phyloP scores from a whole-genome alignment of 2,888 invertebrate genomes.

The Alitta virens region DNA sequence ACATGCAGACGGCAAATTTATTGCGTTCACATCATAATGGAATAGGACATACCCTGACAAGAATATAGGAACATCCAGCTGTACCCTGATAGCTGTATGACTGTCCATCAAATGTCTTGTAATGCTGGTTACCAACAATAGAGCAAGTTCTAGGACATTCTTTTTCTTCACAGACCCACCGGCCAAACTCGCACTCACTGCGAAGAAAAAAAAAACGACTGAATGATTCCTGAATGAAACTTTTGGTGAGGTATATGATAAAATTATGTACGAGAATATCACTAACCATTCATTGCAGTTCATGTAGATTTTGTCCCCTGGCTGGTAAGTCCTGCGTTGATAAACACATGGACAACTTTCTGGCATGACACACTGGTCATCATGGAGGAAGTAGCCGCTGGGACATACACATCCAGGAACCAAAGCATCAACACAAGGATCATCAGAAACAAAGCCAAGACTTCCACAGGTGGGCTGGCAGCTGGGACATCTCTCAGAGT shows the following conservation, averaged over 20 bases:
- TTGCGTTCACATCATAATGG: too few species aligned
- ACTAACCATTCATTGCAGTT: conserved; percentile 42
- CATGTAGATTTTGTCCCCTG: conserved; percentile 31
- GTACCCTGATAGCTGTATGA: too few species aligned
- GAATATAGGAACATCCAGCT: too few species aligned
- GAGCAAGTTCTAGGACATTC: conserved; percentile 39
- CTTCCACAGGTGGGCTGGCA: too few species aligned
- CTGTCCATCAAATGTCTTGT: conserved; percentile 41
- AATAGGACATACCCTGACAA: too few species aligned
- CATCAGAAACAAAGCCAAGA: too few species aligned
- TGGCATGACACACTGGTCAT: conserved; percentile 35
- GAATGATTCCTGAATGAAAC: too few species aligned
- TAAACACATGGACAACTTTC: conserved; percentile 36
- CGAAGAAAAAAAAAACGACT: not conserved
- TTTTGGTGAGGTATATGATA: too few species aligned
- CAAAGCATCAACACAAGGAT: too few species aligned
- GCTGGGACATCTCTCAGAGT: too few species aligned
- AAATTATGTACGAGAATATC: too few species aligned
- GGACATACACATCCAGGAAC: conserved; percentile 78
- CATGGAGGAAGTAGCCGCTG: conserved; percentile 64
- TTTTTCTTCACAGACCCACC: conserved; percentile 43
- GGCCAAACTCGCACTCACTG: conserved; percentile 39
- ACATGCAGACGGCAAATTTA: too few species aligned
- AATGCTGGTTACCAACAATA: conserved; percentile 39
- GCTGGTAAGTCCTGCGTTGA: conserved; percentile 31